Evolutionary conservation across 1,140 invertebrate species (phyloP), one percentile per base, ranked within the genome.

Genomic region (Drosophila carrolli): DNA sequence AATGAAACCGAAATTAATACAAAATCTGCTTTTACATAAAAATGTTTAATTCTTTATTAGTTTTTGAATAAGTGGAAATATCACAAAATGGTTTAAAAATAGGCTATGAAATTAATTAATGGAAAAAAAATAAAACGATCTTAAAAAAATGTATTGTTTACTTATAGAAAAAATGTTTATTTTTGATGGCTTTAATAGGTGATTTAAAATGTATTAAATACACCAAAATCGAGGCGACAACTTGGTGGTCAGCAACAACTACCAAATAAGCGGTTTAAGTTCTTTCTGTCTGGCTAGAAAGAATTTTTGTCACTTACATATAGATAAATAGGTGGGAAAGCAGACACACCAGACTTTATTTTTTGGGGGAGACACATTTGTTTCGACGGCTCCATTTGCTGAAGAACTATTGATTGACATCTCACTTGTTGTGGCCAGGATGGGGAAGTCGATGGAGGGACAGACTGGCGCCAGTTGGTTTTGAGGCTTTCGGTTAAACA

Each of bases 341-440:
- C 32, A 61, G 46, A 51, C 47, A 63, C 46, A 65, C 32, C 44
- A 38, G 32, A 11, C 14, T 29, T 35, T 55, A 1, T 38, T 27
- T 41, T 55, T 55, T 5, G 3, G 56, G 56, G 2, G 32, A 32
- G 60, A 14, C 60, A 53, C 47, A 41, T 29, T 53, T 14, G n/a
- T 44, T 65, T 11, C 38, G 40, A 4, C 38, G 16, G 35, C 38
- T 59, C 27, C 16, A 27, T 59, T 32, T 43, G 16, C 55, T 63
- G 16, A 19, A 14, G 8, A 41, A 70, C 65, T 47, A 58, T 70
- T 70, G 68, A 72, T 70, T 70, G 65, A 72, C 68, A 72, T 70
- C 53, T 58, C 68, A 72, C 65, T 72, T 72, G 65, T 50, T 72
- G 63, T 54, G 61, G 48, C 16, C 41, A 44, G 41, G 41, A 38